Conservation (phyloP, 1,140 invertebrate species). For the Druon quercuslanigerum region DNA sequence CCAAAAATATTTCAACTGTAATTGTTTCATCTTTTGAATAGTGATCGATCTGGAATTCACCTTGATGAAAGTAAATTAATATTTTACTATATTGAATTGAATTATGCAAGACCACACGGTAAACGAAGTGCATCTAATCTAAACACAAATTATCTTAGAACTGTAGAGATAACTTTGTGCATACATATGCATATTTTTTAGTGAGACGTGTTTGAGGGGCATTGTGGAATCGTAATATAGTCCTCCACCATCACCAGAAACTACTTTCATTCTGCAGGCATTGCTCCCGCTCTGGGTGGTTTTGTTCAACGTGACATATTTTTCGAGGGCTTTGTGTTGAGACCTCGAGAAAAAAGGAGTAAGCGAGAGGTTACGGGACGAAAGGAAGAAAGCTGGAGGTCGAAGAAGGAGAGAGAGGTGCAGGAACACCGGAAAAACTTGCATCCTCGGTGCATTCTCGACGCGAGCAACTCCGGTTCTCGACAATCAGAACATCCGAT, state of each 20-base stretch:
- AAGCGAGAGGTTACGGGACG: not conserved
- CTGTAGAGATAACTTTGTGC: not conserved
- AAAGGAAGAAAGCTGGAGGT: slow-evolving; percentile 36
- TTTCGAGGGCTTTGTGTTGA: slow-evolving; percentile 60
- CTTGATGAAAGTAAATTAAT: too few relatives aligned
- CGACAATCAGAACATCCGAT: slow-evolving; percentile 30
- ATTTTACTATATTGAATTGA: too few relatives aligned
- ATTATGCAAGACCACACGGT: too few relatives aligned
- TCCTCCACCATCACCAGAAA: slow-evolving; percentile 1
- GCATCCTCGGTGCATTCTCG: slow-evolving; percentile 13
- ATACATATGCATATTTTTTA: not conserved
- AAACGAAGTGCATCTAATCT: not conserved
- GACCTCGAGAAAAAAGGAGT: slow-evolving; percentile 17
- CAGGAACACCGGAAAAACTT: slow-evolving; percentile 31
- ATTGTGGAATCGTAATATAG: slow-evolving; percentile 8
- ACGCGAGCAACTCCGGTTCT: slow-evolving; percentile 8
- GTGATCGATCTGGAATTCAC: too few relatives aligned
- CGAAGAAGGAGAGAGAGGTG: slow-evolving; percentile 39
- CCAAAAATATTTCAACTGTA: too few relatives aligned
- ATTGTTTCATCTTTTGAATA: too few relatives aligned
- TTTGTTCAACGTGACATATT: slow-evolving; percentile 64
- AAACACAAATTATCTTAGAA: not conserved
- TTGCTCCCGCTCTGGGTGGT: slow-evolving; percentile 46
- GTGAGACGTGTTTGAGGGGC: not conserved
- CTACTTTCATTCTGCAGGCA: slow-evolving; percentile 52